Evolutionary conservation across 2,797 vertebrate species (phyloP), one percentile per base, ranked within the genome.

Genomic region (Salarias fasciatus): DNA sequence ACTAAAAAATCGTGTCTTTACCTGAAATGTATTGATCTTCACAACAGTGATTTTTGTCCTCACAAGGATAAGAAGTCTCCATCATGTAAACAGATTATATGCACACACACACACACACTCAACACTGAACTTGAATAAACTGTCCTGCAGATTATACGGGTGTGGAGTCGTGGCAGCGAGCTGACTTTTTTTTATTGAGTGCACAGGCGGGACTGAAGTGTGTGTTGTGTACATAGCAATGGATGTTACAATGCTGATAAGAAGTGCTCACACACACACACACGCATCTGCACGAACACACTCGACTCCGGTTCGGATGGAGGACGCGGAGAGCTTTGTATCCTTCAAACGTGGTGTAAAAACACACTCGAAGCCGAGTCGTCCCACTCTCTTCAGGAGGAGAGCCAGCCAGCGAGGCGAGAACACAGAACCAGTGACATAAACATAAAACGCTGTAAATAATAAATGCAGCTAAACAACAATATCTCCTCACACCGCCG

Each of bases 171-270:
- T 24, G 18, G 18, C 24, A 24, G 18, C 3, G 18, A 24, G 3
- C 18, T 12, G 1, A 2, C 11, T 3, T 2, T 8, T 59, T 42
- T 14, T 12, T 36, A 30, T 51, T 35, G 33, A 9, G 33, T 35
- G 33, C 48, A 14, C 62, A 61, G 49, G 6, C 1, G 29, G 1
- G 36, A 50, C 18, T 45, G 33, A 38, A 43, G 64, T 54, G 75
- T 45, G 43, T 7, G 55, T 57, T 62, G 59, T 60, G 49, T 63
- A 45, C 74, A 69, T 69, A 59, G 52, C 1, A 2, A 24, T 44
- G 57, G 15, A 45, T 77, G 67, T 38, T 65, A 33, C 63, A 53
- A 3, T 5, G 3, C 8, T 5, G 69, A 88, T 83, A 83, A 83
- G 59, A 67, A 64, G 72, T 14, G 40, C 13, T 30, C 31, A 11